Percentiles rank a stretch among this genome's conserved stretches.
These are phyloP conservation scores for Zoanthus sociatus DNA, from an alignment of 92 coral and sea anemone genomes.

Conservation along the genomic window DNA sequence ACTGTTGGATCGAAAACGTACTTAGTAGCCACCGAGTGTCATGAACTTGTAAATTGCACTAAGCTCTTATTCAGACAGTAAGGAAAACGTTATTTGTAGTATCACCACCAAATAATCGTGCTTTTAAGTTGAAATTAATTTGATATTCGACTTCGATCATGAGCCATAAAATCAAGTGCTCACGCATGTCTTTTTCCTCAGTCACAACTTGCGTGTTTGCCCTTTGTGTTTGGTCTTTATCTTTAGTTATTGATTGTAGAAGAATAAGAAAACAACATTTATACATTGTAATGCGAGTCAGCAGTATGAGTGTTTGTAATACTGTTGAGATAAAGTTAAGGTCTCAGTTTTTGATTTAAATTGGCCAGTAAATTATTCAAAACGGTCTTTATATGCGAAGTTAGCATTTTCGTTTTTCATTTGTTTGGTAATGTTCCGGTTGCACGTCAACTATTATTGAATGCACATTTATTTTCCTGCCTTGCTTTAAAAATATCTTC, in stretches of 20 bases:
- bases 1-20: too few relatives aligned
- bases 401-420: background rate
- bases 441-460: too few relatives aligned
- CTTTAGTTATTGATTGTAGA: background rate
- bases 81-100: background rate
- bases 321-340: background rate
- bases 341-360: background rate
- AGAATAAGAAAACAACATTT: background rate
- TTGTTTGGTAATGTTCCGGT: background rate
- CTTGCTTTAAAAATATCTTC: background rate
- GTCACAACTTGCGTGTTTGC: constrained; percentile 6
- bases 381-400: background rate
- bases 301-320: background rate
- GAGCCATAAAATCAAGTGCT: background rate
- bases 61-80: background rate
- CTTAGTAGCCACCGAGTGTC: too few relatives aligned
- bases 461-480: background rate
- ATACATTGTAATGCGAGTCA: background rate
- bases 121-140: background rate
- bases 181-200: background rate
- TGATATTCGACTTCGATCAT: too few relatives aligned
- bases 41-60: background rate
- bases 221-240: background rate
- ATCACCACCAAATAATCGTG: background rate
- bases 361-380: background rate